Percentiles rank a stretch among this genome's conserved stretches.
Evolutionary conservation across 2,888 invertebrate species (phyloP).

Genomic region (Apoda limacodes): DNA sequence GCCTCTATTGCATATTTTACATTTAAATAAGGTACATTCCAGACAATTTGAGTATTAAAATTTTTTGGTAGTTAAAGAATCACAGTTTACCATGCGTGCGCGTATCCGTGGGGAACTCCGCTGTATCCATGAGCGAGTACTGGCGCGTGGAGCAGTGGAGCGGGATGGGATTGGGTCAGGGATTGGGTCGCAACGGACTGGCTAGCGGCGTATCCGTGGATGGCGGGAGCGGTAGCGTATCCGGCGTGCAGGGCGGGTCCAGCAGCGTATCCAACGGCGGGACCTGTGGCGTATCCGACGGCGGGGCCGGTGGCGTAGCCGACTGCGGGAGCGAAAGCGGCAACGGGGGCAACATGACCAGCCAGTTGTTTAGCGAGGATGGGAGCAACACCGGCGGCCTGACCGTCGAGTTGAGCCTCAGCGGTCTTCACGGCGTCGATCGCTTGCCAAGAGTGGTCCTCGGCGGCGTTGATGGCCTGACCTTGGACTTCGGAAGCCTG

Average conservation of each 20-base stretch:
- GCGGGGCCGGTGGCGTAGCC: conserved; percentile 26
- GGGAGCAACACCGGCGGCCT: conserved; percentile 58
- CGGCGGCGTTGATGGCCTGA: conserved; percentile 58
- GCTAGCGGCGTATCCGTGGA: conserved; percentile 30
- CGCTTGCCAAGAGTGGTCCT: conserved; percentile 59
- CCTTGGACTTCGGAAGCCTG: conserved; percentile 57
- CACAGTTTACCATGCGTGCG: conserved; percentile 58
- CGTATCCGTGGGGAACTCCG: conserved; percentile 23
- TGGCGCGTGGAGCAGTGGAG: conserved; percentile 35
- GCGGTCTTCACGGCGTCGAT: conserved; percentile 57
- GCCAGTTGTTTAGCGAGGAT: conserved; percentile 54
- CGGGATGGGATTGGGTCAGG: conserved; percentile 51
- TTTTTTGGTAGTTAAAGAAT: conserved; percentile 50
- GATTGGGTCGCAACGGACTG: conserved; percentile 44
- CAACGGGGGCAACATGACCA: conserved; percentile 35
- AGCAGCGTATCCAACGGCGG: conserved; percentile 21
- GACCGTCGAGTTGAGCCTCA: conserved; percentile 55
- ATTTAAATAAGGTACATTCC: conserved; percentile 32
- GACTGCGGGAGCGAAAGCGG: conserved; percentile 23
- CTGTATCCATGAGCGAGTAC: conserved; percentile 28
- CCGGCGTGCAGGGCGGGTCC: conserved; percentile 22
- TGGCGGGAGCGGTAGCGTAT: conserved; percentile 16
- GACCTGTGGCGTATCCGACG: no score
- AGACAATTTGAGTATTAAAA: conserved; percentile 53
- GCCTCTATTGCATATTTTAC: conserved; percentile 44